These are phyloP conservation scores for Apamea sordens DNA, from an alignment of 2,888 invertebrate species.

Conservation along the genomic window DNA sequence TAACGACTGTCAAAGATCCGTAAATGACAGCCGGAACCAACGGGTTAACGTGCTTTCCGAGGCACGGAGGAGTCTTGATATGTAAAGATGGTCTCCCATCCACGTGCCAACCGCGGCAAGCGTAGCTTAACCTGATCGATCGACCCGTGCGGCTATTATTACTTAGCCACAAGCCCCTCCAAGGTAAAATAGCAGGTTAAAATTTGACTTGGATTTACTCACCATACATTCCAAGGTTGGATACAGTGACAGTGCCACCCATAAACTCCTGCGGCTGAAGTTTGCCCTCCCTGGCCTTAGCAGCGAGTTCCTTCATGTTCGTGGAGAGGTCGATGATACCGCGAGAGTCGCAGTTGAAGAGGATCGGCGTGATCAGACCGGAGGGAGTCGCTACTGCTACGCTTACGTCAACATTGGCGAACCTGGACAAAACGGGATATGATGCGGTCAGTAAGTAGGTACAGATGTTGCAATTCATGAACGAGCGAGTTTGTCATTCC, in stretches of 20 bases:
- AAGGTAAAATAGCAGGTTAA: background rate
- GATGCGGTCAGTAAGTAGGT: background rate
- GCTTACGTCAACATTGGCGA: slow-evolving; percentile 97
- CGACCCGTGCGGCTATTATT: background rate
- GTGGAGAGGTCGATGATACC: slow-evolving; percentile 96
- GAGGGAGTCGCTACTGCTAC: slow-evolving; percentile 98
- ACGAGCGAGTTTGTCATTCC: background rate
- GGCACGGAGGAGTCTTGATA: background rate
- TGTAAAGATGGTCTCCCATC: background rate
- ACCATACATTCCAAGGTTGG: slow-evolving; percentile 98
- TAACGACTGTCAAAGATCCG: background rate
- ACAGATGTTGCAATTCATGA: background rate
- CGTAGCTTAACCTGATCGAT: background rate
- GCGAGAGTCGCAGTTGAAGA: slow-evolving; percentile 97
- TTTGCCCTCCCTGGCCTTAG: slow-evolving; percentile 96
- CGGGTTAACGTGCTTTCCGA: background rate
- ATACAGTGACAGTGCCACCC: slow-evolving; percentile 98
- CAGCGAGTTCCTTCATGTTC: slow-evolving; percentile 94
- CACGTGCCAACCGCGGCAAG: background rate
- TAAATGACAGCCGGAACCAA: background rate
- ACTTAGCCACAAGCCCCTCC: no score
- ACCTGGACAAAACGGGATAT: slow-evolving; percentile 88
- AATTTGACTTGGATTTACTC: slow-evolving; percentile 62
- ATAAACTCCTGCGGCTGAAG: slow-evolving; percentile 98
- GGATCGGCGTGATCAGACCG: slow-evolving; percentile 99